Evolutionary conservation across 2,113 vertebrate genomes (phyloP).

Genomic region (Rostratula benghalensis): DNA sequence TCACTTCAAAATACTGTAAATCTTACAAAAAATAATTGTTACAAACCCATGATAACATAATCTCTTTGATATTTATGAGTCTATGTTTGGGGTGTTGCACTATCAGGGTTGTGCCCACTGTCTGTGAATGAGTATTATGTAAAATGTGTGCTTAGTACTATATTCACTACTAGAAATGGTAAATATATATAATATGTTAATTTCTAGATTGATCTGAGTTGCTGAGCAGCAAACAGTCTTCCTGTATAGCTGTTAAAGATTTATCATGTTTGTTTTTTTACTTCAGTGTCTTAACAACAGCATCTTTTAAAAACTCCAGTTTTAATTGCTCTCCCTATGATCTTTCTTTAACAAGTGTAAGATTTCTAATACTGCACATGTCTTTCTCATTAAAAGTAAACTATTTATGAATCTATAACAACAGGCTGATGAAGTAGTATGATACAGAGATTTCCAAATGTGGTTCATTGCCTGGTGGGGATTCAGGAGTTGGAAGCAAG

Average conservation of each 20-base stretch:
- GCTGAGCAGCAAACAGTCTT: background rate
- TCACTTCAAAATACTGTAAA: background rate
- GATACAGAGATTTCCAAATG: conserved; percentile 6
- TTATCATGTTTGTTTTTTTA: background rate
- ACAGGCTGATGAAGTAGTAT: background rate
- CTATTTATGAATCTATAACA: conserved; percentile 5
- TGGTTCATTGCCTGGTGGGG: background rate
- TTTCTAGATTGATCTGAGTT: conserved; percentile 8
- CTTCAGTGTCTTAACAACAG: background rate
- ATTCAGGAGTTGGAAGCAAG: conserved; percentile 9
- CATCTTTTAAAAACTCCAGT: background rate
- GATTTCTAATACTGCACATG: background rate
- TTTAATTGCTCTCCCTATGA: background rate
- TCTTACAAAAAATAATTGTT: background rate
- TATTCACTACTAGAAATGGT: background rate
- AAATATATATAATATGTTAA: background rate
- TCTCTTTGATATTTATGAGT: background rate
- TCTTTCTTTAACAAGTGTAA: background rate
- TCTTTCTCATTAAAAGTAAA: conserved; percentile 8
- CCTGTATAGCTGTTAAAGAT: background rate
- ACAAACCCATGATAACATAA: background rate
- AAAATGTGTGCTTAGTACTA: background rate
- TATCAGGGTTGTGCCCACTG: background rate
- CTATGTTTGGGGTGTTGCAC: background rate
- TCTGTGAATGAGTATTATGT: conserved; percentile 3